Percentiles rank a stretch among this genome's conserved stretches.
phyloP scores from a whole-genome alignment of 2,888 invertebrate species.

The Lochmaea capreae region DNA sequence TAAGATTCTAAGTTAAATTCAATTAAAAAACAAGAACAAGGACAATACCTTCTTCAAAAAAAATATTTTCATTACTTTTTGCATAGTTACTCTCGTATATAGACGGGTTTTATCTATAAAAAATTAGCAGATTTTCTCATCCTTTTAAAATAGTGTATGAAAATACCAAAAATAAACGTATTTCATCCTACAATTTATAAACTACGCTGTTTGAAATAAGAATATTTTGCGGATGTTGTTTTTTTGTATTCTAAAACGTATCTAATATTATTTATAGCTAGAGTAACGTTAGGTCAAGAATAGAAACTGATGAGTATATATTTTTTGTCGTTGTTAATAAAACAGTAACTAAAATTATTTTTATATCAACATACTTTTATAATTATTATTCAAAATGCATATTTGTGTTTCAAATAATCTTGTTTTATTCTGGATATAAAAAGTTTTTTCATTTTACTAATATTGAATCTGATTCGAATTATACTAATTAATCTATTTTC shows the following conservation, averaged over 20 bases:
- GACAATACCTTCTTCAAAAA: too few relatives aligned
- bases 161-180: not conserved
- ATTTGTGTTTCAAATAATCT: not conserved
- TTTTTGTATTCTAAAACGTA: not conserved
- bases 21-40: too few relatives aligned
- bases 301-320: not conserved
- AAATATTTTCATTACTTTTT: too few relatives aligned
- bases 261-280: not conserved
- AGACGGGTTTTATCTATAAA: too few relatives aligned
- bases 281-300: constrained; percentile 1
- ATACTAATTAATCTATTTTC: constrained; percentile 3
- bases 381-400: not conserved
- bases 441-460: not conserved
- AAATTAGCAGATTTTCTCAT: too few relatives aligned
- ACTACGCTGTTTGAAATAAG: too few relatives aligned
- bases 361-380: not conserved
- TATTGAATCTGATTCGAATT: not conserved
- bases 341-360: not conserved
- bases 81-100: too few relatives aligned
- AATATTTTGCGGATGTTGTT: not conserved
- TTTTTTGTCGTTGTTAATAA: not conserved
- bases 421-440: not conserved
- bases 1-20: too few relatives aligned
- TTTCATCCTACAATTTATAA: not conserved
- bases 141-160: not conserved